A percentile compares a stretch with the other conserved stretches of the same genome.
These are phyloP conservation scores for Chaenogobius annularis DNA, from an alignment of 2,113 vertebrate species.

Conservation along the genomic window DNA sequence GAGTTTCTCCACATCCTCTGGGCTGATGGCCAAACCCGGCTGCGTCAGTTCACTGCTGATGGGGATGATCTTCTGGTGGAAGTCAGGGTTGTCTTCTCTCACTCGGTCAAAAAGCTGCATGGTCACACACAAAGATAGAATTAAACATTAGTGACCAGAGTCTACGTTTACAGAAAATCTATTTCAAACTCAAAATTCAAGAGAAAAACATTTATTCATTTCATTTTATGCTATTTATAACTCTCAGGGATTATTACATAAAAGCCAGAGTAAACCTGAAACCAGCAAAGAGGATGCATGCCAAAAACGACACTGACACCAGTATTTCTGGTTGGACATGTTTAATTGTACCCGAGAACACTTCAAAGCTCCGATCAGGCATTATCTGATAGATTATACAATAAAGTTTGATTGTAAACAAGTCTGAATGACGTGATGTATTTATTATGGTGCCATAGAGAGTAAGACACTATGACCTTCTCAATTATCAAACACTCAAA, in stretches of 20 bases:
- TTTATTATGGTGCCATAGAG: background rate
- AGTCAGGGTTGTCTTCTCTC: slow-evolving; percentile 86
- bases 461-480: background rate
- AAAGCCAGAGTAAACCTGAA: background rate
- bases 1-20: slow-evolving; percentile 84
- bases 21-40: slow-evolving; percentile 86
- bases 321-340: background rate
- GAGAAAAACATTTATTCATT: background rate
- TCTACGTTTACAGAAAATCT: background rate
- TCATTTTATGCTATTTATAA: slow-evolving; percentile 1
- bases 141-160: background rate
- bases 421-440: background rate
- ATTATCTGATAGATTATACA: background rate
- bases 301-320: slow-evolving; percentile 20
- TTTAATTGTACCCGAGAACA: background rate
- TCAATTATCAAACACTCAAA: background rate
- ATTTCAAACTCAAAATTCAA: background rate
- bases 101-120: slow-evolving; percentile 91
- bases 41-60: slow-evolving; percentile 90
- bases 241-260: background rate
- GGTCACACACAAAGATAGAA: background rate
- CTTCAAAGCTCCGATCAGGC: background rate
- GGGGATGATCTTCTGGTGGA: slow-evolving; percentile 89
- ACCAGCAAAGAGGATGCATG: background rate
- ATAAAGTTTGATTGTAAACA: background rate